phyloP scores from a whole-genome alignment of 2,113 vertebrate species.

The Daboia siamensis region DNA sequence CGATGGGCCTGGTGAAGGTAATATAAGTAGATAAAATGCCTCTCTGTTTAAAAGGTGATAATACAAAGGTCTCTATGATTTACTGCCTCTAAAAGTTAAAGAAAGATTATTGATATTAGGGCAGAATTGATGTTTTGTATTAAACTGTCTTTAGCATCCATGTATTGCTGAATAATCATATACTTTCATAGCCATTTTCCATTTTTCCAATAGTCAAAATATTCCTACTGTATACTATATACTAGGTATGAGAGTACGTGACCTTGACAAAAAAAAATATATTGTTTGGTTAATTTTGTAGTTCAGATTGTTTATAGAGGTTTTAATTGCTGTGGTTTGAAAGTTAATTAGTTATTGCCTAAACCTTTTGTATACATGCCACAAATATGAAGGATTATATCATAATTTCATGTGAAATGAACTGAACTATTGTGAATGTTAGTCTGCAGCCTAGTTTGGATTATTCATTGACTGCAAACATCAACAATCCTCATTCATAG shows the following conservation, averaged over 20 bases:
- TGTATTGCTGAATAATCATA: background rate
- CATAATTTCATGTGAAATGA: background rate
- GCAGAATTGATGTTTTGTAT: background rate
- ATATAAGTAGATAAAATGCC: slow-evolving; percentile 28
- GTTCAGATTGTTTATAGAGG: background rate
- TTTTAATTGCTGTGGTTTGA: background rate
- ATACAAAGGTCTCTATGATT: slow-evolving; percentile 49
- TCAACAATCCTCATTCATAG: background rate
- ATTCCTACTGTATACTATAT: background rate
- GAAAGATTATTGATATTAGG: slow-evolving; percentile 7
- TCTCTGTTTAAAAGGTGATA: slow-evolving; percentile 43
- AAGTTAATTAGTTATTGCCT: background rate
- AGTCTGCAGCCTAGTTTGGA: background rate
- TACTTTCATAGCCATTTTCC: background rate
- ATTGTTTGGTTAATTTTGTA: background rate
- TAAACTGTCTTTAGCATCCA: background rate
- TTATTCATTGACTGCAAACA: background rate
- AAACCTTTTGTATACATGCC: background rate
- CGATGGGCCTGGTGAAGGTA: slow-evolving; percentile 88
- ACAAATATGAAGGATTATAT: background rate
- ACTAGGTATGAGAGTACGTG: background rate
- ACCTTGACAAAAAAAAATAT: background rate
- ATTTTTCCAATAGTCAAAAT: background rate
- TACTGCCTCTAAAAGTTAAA: slow-evolving; percentile 42
- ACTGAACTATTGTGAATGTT: background rate